Evolutionary conservation across 2,888 invertebrate genomes (phyloP).

Genomic region (Stomorhina lunata): DNA sequence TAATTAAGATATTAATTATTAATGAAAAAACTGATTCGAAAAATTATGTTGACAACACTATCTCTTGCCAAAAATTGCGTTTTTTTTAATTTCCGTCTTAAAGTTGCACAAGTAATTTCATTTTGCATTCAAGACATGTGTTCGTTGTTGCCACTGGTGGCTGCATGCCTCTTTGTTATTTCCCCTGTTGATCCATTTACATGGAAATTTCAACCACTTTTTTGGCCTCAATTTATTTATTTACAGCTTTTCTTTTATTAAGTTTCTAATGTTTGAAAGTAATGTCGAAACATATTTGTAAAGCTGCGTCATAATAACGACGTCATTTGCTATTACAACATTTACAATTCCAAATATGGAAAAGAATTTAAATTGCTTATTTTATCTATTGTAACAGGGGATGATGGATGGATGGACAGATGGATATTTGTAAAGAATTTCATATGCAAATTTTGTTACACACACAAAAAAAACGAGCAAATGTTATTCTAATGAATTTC

Average conservation of each 20-base stretch:
- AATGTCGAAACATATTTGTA: neutral
- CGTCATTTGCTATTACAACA: constrained; percentile 53
- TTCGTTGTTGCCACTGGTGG: neutral
- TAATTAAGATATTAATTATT: too few relatives aligned
- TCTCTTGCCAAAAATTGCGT: neutral
- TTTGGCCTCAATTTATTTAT: neutral
- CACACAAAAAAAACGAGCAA: too few relatives aligned
- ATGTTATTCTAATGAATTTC: too few relatives aligned
- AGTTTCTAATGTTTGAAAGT: neutral
- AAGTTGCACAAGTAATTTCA: neutral
- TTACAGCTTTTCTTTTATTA: neutral
- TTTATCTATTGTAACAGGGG: constrained; percentile 18
- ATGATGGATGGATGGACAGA: neutral
- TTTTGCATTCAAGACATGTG: constrained; percentile 10
- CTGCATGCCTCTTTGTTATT: neutral
- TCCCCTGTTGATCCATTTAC: constrained; percentile 16
- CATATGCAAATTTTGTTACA: too few relatives aligned
- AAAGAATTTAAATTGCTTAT: constrained; percentile 32
- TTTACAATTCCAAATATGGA: neutral
- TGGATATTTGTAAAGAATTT: neutral
- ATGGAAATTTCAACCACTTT: constrained; percentile 11
- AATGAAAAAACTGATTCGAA: too few relatives aligned
- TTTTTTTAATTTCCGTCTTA: neutral
- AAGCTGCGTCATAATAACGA: constrained; percentile 57
- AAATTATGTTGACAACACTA: neutral